Conservation (phyloP, 2,113 vertebrate genomes). For the Hystrix cristata region DNA sequence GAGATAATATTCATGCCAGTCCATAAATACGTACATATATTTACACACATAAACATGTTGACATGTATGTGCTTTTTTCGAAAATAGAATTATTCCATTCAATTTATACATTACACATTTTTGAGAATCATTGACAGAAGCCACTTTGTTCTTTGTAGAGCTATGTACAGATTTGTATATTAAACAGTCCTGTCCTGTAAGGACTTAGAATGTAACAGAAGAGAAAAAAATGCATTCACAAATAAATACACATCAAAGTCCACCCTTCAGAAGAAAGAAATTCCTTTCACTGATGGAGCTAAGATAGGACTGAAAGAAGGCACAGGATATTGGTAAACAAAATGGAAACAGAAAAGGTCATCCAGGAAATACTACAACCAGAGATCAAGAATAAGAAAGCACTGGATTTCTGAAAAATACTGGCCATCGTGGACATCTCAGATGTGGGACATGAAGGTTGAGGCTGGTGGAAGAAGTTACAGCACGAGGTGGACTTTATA, state of each 20-base stretch:
- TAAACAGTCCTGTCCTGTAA: neutral
- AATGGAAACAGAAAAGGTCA: neutral
- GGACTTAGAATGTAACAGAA: neutral
- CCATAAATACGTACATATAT: neutral
- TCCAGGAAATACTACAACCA: neutral
- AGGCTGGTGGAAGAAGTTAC: neutral
- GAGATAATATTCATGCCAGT: neutral
- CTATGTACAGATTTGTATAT: neutral
- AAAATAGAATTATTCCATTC: slow-evolving; percentile 47
- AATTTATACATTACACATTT: neutral
- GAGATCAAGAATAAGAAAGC: neutral
- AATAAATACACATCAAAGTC: neutral
- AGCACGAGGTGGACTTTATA: neutral
- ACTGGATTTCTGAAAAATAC: neutral
- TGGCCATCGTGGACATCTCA: neutral
- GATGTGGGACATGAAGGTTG: neutral
- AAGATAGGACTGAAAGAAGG: neutral
- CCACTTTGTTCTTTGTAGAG: neutral
- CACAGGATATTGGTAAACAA: slow-evolving; percentile 8
- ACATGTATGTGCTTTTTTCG: neutral
- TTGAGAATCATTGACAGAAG: neutral
- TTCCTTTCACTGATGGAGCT: neutral
- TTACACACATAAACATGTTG: neutral
- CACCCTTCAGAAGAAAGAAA: slow-evolving; percentile 26
- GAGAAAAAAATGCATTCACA: slow-evolving; percentile 2